phyloP scores from a whole-genome alignment of 2,797 vertebrate genomes.

The Leucoraja ocellata region DNA sequence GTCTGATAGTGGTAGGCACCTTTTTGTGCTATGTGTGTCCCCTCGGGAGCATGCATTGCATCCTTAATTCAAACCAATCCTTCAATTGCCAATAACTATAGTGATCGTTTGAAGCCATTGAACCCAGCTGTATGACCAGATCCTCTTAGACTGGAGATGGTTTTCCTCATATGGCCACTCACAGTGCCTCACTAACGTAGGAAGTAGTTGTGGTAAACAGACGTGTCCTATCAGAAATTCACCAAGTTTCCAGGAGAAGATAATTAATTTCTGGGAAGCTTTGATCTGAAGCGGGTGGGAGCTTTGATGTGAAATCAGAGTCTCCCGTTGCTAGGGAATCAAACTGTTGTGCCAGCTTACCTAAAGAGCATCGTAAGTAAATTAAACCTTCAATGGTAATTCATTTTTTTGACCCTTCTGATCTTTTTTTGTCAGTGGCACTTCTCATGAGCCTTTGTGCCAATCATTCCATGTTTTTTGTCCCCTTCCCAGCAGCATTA shows the following conservation, averaged over 20 bases:
- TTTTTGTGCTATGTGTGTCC: neutral
- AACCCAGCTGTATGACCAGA: neutral
- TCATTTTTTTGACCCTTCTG: conserved; percentile 3
- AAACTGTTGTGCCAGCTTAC: neutral
- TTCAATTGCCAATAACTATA: neutral
- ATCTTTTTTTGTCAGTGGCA: conserved; percentile 23
- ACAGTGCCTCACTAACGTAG: neutral
- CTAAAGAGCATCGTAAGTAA: neutral
- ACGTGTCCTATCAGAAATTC: neutral
- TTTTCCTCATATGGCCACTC: neutral
- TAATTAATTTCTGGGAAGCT: neutral
- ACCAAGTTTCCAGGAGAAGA: neutral
- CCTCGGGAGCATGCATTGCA: neutral
- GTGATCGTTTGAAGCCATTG: neutral
- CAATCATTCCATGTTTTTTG: conserved; percentile 28
- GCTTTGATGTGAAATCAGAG: neutral
- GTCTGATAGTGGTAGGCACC: neutral
- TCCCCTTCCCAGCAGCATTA: conserved; percentile 26
- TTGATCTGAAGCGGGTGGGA: neutral
- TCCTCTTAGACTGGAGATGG: neutral
- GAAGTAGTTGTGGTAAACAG: neutral
- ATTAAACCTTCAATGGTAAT: neutral
- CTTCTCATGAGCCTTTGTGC: conserved; percentile 20
- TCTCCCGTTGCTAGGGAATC: neutral
- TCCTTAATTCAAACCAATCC: neutral